Evolutionary conservation across 2,113 vertebrate species (phyloP), one percentile per base, ranked within the genome.

Genomic region (Antigone vipio): DNA sequence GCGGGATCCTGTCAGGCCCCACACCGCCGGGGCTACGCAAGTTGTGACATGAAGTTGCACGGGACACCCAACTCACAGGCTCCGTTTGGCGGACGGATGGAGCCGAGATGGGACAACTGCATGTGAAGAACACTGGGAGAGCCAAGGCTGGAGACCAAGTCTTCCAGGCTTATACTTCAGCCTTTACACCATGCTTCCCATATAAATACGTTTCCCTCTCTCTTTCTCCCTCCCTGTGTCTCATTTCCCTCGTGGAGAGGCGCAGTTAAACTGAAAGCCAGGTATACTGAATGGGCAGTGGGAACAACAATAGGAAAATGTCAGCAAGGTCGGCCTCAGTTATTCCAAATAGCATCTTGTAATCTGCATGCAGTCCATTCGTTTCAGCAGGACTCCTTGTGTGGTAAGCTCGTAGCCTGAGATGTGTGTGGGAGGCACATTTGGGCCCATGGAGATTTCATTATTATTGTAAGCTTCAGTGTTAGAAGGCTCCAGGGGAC

Each of bases 21-120:
- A 0, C 3, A 6, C 32, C 3, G 4, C 20, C 1, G 2, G 22
- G 49, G 20, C 27, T 59, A 12, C 0, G 0, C 3, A 4, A 0
- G 0, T 1, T 47, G 42, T 58, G 76, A 56, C 68, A 34, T 13
- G 34, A 30, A 50, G n/a, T 74, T 1, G 0, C 27, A 6, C 2
- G 1, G 35, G 35, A 12, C 2, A 0, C 53, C 29, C 0, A 0
- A 15, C 27, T 53, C 56, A 71, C 26, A 11, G 27, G 22, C 60
- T 82, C 56, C 5, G 0, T 64, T 81, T 29, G 42, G 38, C 34
- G 63, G 45, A 60, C 15, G 85, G 19, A 20, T 56, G 55, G 83
- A 86, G 44, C 47, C 0, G 2, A 78, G 38, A 6, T 49, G 49
- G 53, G 26, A 7, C 2, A 4, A 11, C 55, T 53, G 38, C 26